Conservation (phyloP, 1,140 invertebrate genomes). For the Leucophenga varia region DNA sequence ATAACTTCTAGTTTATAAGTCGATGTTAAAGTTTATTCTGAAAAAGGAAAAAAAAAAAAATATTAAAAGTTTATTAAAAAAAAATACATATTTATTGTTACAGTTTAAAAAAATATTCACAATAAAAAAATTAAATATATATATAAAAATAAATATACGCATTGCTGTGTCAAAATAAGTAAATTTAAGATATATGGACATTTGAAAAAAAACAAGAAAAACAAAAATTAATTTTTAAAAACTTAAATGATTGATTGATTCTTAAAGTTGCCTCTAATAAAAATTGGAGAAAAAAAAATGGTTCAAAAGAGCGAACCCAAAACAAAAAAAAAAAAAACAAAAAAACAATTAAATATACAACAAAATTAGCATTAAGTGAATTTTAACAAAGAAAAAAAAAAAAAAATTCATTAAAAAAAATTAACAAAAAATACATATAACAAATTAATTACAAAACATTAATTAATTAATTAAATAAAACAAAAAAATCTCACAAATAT, state of each 20-base stretch:
- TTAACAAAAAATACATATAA: not conserved
- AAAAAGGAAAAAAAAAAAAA: no score
- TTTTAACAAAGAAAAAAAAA: no score
- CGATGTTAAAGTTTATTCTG: constrained; percentile 44
- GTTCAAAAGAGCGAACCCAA: constrained; percentile 41
- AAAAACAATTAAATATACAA: constrained; percentile 5
- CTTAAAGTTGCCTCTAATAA: constrained; percentile 49
- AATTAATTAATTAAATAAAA: no score
- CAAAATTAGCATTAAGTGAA: constrained; percentile 8
- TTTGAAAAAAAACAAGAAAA: constrained; percentile 12
- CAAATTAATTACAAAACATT: constrained; percentile 16
- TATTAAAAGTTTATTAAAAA: no score
- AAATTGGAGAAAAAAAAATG: no score
- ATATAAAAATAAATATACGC: no score
- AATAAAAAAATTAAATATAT: no score
- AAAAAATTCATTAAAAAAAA: no score
- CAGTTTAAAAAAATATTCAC: no score
- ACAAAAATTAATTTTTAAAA: constrained; percentile 27
- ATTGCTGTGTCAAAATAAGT: constrained; percentile 15
- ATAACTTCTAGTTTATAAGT: constrained; percentile 34
- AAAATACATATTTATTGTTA: no score
- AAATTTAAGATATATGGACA: constrained; percentile 45
- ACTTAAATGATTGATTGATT: constrained; percentile 45
- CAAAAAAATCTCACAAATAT: no score
- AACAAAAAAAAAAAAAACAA: constrained; percentile 12